Conservation (phyloP, 2,797 vertebrate genomes). For the Holocentrus rufus region DNA sequence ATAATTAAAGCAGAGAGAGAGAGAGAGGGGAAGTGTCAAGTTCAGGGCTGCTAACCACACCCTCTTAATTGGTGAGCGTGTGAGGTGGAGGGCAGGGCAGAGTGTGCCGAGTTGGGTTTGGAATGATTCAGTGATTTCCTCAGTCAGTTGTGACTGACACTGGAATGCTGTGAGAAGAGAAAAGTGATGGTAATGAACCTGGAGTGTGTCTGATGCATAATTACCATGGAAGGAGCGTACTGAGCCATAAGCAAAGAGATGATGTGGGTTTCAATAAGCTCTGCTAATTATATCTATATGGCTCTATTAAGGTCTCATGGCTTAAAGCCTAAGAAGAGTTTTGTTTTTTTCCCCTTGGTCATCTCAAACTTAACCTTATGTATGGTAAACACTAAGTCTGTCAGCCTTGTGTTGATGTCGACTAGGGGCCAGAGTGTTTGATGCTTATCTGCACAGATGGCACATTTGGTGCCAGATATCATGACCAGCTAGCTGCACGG, state of each 20-base stretch:
- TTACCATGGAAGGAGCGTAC: slow-evolving; percentile 46
- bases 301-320: not conserved
- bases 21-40: slow-evolving; percentile 58
- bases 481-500: slow-evolving; percentile 52
- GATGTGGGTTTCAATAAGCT: slow-evolving; percentile 40
- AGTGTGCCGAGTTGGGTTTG: slow-evolving; percentile 38
- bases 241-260: slow-evolving; percentile 45
- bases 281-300: not conserved
- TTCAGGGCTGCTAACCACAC: slow-evolving; percentile 69
- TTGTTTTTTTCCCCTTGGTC: slow-evolving; percentile 17
- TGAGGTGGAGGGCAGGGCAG: slow-evolving; percentile 59
- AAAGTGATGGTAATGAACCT: slow-evolving; percentile 67
- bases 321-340: not conserved
- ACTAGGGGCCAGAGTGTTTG: slow-evolving; percentile 55
- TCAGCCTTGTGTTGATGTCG: slow-evolving; percentile 53
- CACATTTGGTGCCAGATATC: slow-evolving; percentile 55
- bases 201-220: slow-evolving; percentile 58
- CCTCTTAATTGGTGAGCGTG: slow-evolving; percentile 71
- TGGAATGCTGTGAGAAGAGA: slow-evolving; percentile 49
- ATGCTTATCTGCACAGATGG: slow-evolving; percentile 69
- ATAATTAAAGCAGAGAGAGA: slow-evolving; percentile 67
- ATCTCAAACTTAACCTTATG: slow-evolving; percentile 15
- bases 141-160: slow-evolving; percentile 56
- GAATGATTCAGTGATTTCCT: slow-evolving; percentile 45
- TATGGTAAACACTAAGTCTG: slow-evolving; percentile 36